Evolutionary conservation across 2,113 vertebrate genomes (phyloP), one percentile per base, ranked within the genome.

Genomic region (Plestiodon gilberti): DNA sequence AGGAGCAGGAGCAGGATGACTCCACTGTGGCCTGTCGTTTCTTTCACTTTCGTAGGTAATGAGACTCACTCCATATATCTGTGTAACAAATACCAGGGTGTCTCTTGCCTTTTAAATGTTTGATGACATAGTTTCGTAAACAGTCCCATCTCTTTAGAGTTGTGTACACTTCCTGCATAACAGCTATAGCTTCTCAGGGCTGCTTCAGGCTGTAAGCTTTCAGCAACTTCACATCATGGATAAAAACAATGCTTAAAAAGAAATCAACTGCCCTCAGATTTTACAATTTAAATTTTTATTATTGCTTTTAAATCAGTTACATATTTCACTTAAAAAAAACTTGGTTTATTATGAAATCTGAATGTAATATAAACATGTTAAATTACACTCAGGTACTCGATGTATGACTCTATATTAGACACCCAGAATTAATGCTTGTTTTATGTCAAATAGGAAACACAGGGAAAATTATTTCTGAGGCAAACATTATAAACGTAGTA

Each of bases 11-110:
- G 30, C 97, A 97, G 3, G 98, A 99, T 38, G 98, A 99, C 88
- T 98, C 98, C 25, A 99, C 98, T 35, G 99, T 99, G 89, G 97
- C 99, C 43, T 99, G 99, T 88, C 98, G 99, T 69, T 99, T 99
- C 93, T 99, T 99, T 94, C 99, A 99, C 89, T 99, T 99, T 89
- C 98, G 99, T 95, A 99, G 98, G 99, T 99, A 94, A 91, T 84
- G 74, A 86, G 84, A 78, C 65, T 86, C 88, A 92, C n/a, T 62
- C 71, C 73, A 73, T 89, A 55, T 83, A 0, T 89, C 35, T 84
- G 64, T 83, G 64, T 88, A 89, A 67, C 84, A 28, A 59, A 20
- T 0, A 52, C 40, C 91, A 82, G 81, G 64, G 83, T 71, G 78
- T 59, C 90, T 84, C 82, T 67, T 2, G 84, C 88, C 11, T 52